Conservation (phyloP, 2,113 vertebrate species). For the Triplophysa rosa region DNA sequence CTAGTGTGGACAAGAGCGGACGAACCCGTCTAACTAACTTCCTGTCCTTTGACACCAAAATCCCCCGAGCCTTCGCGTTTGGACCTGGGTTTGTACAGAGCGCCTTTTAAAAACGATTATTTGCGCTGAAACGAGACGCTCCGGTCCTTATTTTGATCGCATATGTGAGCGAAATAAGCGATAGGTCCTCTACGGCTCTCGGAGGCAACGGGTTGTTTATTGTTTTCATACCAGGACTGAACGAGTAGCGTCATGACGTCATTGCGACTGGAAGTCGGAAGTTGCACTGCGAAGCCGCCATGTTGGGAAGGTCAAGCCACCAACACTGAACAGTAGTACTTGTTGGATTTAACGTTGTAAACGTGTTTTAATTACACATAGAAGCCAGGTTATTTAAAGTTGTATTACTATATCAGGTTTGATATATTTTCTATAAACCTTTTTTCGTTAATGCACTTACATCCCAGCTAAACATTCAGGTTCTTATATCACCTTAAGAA, state of each 20-base stretch:
- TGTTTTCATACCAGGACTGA: conserved; percentile 75
- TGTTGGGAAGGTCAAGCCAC: conserved; percentile 63
- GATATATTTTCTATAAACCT: too few species aligned
- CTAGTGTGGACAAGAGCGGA: conserved; percentile 63
- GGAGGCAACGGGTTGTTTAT: conserved; percentile 74
- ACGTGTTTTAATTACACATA: too few species aligned
- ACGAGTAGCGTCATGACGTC: conserved; percentile 65
- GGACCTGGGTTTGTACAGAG: conserved; percentile 44
- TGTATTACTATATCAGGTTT: too few species aligned
- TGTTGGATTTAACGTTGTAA: too few species aligned
- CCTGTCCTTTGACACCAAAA: conserved; percentile 61
- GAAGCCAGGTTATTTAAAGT: too few species aligned
- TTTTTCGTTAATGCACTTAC: too few species aligned
- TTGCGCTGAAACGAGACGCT: conserved; percentile 24
- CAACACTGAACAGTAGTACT: too few species aligned
- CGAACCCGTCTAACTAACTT: conserved; percentile 62
- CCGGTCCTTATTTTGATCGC: conserved; percentile 51
- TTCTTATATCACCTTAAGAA: too few species aligned
- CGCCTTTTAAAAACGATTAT: conserved; percentile 35
- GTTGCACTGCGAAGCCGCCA: conserved; percentile 52
- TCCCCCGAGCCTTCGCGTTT: conserved; percentile 62
- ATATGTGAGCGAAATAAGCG: conserved; percentile 57
- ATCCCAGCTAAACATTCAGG: too few species aligned
- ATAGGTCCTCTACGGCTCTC: conserved; percentile 58
- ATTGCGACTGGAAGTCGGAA: conserved; percentile 47